Evolutionary conservation across 2,888 invertebrate species (phyloP), one percentile per base, ranked within the genome.

Genomic region (Lasioglossum marginatum): DNA sequence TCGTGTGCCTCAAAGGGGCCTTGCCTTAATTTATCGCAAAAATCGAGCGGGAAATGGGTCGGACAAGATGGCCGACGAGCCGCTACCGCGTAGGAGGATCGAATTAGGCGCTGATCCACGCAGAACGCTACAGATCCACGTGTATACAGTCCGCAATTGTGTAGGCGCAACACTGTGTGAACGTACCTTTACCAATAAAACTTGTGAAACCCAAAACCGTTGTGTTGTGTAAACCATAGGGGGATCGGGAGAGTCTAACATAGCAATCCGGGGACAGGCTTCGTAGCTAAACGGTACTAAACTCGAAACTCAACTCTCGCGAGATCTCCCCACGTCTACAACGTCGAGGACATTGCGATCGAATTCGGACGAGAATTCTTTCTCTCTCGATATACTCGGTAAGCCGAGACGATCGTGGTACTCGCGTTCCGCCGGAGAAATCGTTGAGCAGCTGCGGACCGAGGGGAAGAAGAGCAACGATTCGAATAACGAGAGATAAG

Each of bases 181-280:
- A 85, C 88, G 87, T 87, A n/a, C n/a, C 70, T 76, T 66, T 66
- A 19, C 70, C 74, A 85, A 88, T 87, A 88, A 88, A 88, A 66
- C 70, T 77, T 63, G 45, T 81, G 63, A 83, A 85, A 87, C 76
- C 82, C 71, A 77, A 87, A 79, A 77, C 27, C 86, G 43, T 80
- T 88, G 79, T 87, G 79, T 87, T 87, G 88, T 83, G 81, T 71
- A 70, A 81, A 78, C 34, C 63, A 66, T 31, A 75, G 31, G 43
- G 77, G 52, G 52, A 70, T 31, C 34, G 60, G 48, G 43, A 40
- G n/a, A 72, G 63, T 76, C 34, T 40, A 75, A 75, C 75, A 52
- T 52, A 52, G 52, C 10, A 52, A 52, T 52, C 23, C 52, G 52
- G 52, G 87, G 88, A 87, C 87, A 87, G 87, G 87, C 88, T 88